phyloP scores from a whole-genome alignment of 2,888 invertebrate species.

The Drosophila nigricruria region DNA sequence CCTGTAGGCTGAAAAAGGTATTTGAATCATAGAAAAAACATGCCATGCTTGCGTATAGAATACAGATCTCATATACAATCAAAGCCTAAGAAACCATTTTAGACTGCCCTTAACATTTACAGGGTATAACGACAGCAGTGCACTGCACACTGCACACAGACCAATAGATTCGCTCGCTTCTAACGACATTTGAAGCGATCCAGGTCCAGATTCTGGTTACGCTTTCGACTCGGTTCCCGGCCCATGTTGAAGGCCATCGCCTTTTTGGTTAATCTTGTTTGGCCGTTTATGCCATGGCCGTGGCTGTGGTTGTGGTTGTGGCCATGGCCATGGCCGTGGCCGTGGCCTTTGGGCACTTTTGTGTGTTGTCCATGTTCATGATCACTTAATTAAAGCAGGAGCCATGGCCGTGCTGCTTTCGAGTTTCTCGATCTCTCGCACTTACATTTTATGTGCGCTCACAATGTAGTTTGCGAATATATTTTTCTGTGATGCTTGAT shows the following conservation, averaged over 20 bases:
- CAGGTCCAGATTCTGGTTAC: constrained; percentile 14
- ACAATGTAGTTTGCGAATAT: constrained; percentile 53
- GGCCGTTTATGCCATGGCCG: constrained; percentile 47
- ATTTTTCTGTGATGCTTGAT: constrained; percentile 63
- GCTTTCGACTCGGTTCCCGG: constrained; percentile 11
- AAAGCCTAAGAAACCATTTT: no score
- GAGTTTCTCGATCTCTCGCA: constrained; percentile 30
- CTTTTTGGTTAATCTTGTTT: constrained; percentile 71
- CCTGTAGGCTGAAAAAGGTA: background rate
- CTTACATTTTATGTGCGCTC: constrained; percentile 30
- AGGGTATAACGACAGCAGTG: background rate
- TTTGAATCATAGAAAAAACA: background rate
- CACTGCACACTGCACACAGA: no score
- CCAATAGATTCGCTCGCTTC: constrained; percentile 46
- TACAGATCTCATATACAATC: background rate
- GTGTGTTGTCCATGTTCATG: constrained; percentile 65
- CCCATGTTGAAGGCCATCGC: constrained; percentile 53
- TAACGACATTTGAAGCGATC: constrained; percentile 70
- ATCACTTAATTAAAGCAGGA: constrained; percentile 77
- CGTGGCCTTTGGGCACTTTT: constrained; percentile 49
- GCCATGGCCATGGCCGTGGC: background rate
- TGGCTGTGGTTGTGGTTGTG: constrained; percentile 7
- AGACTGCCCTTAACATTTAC: background rate
- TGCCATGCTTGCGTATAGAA: background rate
- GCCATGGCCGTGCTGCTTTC: constrained; percentile 22